Percentiles rank a stretch among this genome's conserved stretches.
Evolutionary conservation across 2,113 vertebrate species (phyloP).

Genomic region (Brachyhypopomus occidentalis): DNA sequence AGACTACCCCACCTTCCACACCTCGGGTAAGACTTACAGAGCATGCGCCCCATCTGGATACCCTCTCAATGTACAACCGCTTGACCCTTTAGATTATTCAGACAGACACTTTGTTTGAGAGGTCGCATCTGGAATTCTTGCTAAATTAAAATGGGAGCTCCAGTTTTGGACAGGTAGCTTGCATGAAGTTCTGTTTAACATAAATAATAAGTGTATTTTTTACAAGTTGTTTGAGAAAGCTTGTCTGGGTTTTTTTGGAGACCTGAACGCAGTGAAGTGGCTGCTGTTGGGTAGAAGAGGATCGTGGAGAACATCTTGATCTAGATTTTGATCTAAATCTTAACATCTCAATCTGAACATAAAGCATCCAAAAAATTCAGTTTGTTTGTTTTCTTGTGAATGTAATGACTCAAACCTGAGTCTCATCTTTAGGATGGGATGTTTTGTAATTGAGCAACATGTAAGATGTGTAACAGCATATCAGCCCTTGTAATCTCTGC

Average conservation of each 20-base stretch:
- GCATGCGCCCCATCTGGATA: slow-evolving; percentile 21
- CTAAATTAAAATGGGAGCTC: not conserved
- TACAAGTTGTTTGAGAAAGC: slow-evolving; percentile 36
- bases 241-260: slow-evolving; percentile 32
- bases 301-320: slow-evolving; percentile 16
- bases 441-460: too few relatives aligned
- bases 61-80: not conserved
- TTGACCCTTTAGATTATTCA: slow-evolving; percentile 27
- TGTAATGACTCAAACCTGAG: too few relatives aligned
- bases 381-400: too few relatives aligned
- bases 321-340: not conserved
- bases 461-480: too few relatives aligned
- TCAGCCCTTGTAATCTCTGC: too few relatives aligned
- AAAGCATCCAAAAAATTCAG: not conserved
- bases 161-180: not conserved
- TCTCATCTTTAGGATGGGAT: too few relatives aligned
- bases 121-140: slow-evolving; percentile 29
- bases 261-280: slow-evolving; percentile 59
- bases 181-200: not conserved
- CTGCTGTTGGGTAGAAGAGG: slow-evolving; percentile 52
- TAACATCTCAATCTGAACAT: slow-evolving; percentile 21
- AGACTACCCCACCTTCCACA: slow-evolving; percentile 78
- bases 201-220: not conserved
- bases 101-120: slow-evolving; percentile 36
- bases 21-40: slow-evolving; percentile 72